Evolutionary conservation across 2,113 vertebrate species (phyloP), one percentile per base, ranked within the genome.

Genomic region (Bufo bufo): DNA sequence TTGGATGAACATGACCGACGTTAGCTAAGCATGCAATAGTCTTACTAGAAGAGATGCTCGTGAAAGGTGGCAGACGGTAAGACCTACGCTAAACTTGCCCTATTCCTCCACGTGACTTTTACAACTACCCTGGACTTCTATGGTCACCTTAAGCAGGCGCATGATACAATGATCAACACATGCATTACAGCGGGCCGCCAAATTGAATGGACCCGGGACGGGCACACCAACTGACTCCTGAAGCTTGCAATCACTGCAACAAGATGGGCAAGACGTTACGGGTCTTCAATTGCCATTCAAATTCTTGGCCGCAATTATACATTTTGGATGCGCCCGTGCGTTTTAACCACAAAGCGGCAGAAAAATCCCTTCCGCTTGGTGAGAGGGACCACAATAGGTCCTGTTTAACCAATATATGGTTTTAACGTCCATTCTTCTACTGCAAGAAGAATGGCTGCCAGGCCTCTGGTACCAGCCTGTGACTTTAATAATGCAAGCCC

Each of bases 111-210:
- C 58, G 63, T 7, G n/a, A 19, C 59, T 19, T 65, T 79, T 66
- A 83, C 81, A 3, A 45, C 61, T 83, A 66, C n/a, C 69, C 61
- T 50, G 80, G 80, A 82, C 43, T 50, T 23, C 59, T 84, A 71
- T 3, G 71, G 43, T 74, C 59, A 58, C 89, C 91, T 91, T 91
- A 90, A 88, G 84, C 85, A 33, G 33, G 33, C 33, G 33, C 33
- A 82, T 89, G 90, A 90, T 92, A 92, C 83, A 82, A 19, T 77
- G 66, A 90, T 90, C 83, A 90, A 92, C 90, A 91, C 91, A 89
- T 89, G 89, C n/a, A 85, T 47, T 85, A 4, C 74, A 91, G 52
- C 47, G 58, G 63, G 59, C 16, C n/a, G 14, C 74, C 82, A 5
- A 11, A 50, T 50, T 13, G 4, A 33, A 84, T 20, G 17, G 63